Evolutionary conservation across 2,113 vertebrate species (phyloP), one percentile per base, ranked within the genome.

Genomic region (Eptesicus fuscus): DNA sequence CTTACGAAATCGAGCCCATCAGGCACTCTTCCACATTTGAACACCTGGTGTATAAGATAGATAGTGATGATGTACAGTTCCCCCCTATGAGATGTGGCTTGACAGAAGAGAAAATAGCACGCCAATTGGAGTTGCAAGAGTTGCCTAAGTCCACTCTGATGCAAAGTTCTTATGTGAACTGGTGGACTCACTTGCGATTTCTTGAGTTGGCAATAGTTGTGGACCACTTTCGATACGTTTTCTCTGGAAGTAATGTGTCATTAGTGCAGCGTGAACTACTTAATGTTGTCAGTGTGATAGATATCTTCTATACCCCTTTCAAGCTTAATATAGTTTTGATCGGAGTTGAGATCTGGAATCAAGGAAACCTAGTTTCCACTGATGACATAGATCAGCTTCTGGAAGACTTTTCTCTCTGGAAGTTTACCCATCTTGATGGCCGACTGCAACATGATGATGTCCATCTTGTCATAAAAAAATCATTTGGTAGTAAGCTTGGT

Each of bases 281-380:
- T 37, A 25, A 94, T 82, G 0, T 97, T 69, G 35, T 98, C 91
- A 97, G 95, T 63, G 18, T 77, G 3, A 90, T 83, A 4, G 97
- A 97, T 25, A 59, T 59, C 8, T 16, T 98, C n/a, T 98, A 93
- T 6, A 1, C 59, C 13, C 7, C 97, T 40, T 85, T 98, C 69
- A 91, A 92, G 13, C 0, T 98, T 37, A 32, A 16, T 0, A 20
- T 98, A 1, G 94, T 83, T 69, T 89, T 98, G 51, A 73, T 91
- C 3, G 98, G 97, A 2, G 9, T 98, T 63, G 98, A 98, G 83
- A 96, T 98, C 78, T 98, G 98, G 98, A 98, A 90, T 23, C 28
- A 97, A 93, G 30, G 0, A 35, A 98, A 98, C 42, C n/a, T 44
- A 67, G 49, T 98, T 5, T 0, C 95, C 67, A 61, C 22, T 0